Percentiles rank a stretch among this genome's conserved stretches.
phyloP scores from a whole-genome alignment of 1,140 invertebrate species.

The Gonatopus flavifemur region DNA sequence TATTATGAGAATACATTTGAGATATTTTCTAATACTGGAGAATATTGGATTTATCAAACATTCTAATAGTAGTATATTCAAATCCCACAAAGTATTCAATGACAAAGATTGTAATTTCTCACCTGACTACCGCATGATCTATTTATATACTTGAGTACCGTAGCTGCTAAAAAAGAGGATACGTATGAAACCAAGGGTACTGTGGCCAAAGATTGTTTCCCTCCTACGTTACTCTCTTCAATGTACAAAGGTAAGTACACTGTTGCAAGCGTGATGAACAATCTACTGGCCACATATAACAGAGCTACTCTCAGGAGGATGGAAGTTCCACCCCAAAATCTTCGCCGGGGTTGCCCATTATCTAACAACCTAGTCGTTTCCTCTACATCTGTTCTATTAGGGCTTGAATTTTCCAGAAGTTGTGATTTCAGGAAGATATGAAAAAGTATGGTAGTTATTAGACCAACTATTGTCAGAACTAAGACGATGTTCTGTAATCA shows the following conservation, averaged over 20 bases:
- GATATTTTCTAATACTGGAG: too few species aligned
- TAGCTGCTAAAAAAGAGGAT: slow-evolving; percentile 79
- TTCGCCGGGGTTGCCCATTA: slow-evolving; percentile 5
- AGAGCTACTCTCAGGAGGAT: slow-evolving; percentile 47
- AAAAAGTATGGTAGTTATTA: slow-evolving; percentile 62
- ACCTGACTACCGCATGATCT: slow-evolving; percentile 62
- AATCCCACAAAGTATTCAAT: too few species aligned
- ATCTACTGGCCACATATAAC: slow-evolving; percentile 77
- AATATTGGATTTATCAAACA: too few species aligned
- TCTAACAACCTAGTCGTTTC: slow-evolving; percentile 10
- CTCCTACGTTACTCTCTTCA: slow-evolving; percentile 65
- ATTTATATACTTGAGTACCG: slow-evolving; percentile 73
- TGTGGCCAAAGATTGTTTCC: slow-evolving; percentile 73
- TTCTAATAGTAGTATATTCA: too few species aligned
- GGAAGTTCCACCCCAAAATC: slow-evolving; percentile 34
- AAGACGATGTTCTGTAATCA: slow-evolving; percentile 66
- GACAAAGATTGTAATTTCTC: too few species aligned
- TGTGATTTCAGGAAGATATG: slow-evolving; percentile 58
- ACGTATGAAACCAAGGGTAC: slow-evolving; percentile 85
- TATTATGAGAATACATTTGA: too few species aligned
- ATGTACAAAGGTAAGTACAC: slow-evolving; percentile 87
- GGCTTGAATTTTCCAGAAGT: slow-evolving; percentile 35
- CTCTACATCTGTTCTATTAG: slow-evolving; percentile 16
- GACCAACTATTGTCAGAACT: slow-evolving; percentile 60
- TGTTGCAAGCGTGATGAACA: slow-evolving; percentile 82